Percentiles rank a stretch among this genome's conserved stretches.
These are phyloP conservation scores for Motacilla tschutschensis DNA, from an alignment of 2,113 vertebrate genomes.

Conservation along the genomic window DNA sequence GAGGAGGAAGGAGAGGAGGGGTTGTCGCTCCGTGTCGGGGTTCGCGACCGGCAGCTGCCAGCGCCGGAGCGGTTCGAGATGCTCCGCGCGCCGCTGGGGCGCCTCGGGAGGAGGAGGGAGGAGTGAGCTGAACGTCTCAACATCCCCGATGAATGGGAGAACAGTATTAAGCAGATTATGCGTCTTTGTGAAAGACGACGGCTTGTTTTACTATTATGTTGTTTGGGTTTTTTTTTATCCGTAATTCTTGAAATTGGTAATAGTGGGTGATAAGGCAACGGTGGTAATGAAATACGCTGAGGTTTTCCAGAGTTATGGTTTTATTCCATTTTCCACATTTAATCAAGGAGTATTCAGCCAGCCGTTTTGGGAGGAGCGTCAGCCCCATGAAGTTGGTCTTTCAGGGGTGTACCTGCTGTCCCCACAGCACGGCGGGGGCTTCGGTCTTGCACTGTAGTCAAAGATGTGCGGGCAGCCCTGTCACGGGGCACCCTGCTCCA, in stretches of 20 bases:
- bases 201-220: background rate
- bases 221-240: background rate
- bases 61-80: background rate
- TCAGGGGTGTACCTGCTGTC: too few relatives aligned
- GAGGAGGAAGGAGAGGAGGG: background rate
- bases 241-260: background rate
- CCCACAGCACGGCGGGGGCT: background rate
- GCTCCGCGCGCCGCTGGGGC: background rate
- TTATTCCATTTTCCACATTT: background rate
- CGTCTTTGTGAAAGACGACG: background rate
- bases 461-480: rapidly evolving
- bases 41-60: background rate
- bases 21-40: background rate
- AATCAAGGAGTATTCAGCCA: background rate
- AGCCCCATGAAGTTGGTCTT: background rate
- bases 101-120: background rate
- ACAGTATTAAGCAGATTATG: background rate
- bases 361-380: rapidly evolving
- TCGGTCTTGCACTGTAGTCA: rapidly evolving
- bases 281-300: rapidly evolving
- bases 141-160: background rate
- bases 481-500: background rate
- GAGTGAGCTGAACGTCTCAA: background rate
- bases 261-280: background rate
- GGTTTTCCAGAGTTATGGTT: background rate